A percentile compares a stretch with the other conserved stretches of the same genome.
These are phyloP conservation scores for Phrixothrix hirtus DNA, from an alignment of 2,888 invertebrate genomes.

Conservation along the genomic window DNA sequence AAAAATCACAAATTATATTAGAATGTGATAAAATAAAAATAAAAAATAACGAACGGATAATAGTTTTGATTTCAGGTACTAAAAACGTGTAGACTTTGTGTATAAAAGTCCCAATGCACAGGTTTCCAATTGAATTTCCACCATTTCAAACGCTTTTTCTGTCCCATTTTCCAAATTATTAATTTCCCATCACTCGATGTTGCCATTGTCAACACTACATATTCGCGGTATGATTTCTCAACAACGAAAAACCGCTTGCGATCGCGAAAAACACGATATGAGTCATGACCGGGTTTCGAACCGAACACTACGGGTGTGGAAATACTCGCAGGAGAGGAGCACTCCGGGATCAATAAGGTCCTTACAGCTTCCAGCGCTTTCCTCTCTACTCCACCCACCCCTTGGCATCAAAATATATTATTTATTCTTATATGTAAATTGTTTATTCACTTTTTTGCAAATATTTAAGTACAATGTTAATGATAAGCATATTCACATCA, in stretches of 20 bases:
- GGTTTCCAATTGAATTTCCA: slow-evolving; percentile 48
- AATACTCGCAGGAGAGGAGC: slow-evolving; percentile 42
- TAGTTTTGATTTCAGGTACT: slow-evolving; percentile 45
- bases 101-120: slow-evolving; percentile 47
- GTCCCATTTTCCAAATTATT: slow-evolving; percentile 44
- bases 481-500: no score
- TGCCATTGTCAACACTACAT: slow-evolving; percentile 35
- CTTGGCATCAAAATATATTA: slow-evolving; percentile 21
- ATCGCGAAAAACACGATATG: slow-evolving; percentile 32
- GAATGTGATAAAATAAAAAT: slow-evolving; percentile 21
- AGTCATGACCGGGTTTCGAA: slow-evolving; percentile 39
- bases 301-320: slow-evolving; percentile 47
- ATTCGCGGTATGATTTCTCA: slow-evolving; percentile 14
- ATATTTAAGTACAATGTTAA: no score
- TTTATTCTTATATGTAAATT: slow-evolving; percentile 16
- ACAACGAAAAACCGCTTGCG: slow-evolving; percentile 26
- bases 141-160: slow-evolving; percentile 50
- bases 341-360: slow-evolving; percentile 52
- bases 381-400: slow-evolving; percentile 28
- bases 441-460: slow-evolving; percentile 26
- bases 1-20: slow-evolving; percentile 9
- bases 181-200: slow-evolving; percentile 46
- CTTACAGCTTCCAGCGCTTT: slow-evolving; percentile 49
- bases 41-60: slow-evolving; percentile 21
- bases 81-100: slow-evolving; percentile 38